Evolutionary conservation across 37 sponge, comb jelly and placozoan species (phyloP).

Genomic region (Cliona cf. orientalis): DNA sequence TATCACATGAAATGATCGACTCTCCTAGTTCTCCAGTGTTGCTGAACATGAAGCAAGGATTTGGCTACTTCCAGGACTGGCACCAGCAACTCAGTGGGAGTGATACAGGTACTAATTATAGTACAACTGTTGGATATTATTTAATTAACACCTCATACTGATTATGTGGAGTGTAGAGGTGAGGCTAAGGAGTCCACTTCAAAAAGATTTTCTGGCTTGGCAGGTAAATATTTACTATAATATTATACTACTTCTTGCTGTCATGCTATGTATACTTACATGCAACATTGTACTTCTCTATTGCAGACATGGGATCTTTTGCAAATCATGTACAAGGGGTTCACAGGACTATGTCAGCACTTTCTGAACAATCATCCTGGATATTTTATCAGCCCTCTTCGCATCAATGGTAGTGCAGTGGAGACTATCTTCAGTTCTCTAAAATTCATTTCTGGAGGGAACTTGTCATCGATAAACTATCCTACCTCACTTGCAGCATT

Average conservation of each 20-base stretch:
- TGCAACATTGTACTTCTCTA: too few species aligned
- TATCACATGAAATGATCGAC: constrained; percentile 14
- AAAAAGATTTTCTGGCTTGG: constrained; percentile 18
- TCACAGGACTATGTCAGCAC: constrained; percentile 19
- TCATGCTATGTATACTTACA: too few species aligned
- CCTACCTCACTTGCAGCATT: constrained; percentile 18
- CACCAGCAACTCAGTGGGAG: neutral
- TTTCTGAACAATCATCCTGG: constrained; percentile 41
- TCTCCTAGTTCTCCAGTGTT: neutral
- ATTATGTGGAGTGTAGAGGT: constrained; percentile 10
- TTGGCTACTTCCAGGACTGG: constrained; percentile 8
- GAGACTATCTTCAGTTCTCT: constrained; percentile 31
- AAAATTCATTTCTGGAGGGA: constrained; percentile 35
- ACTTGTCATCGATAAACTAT: constrained; percentile 31
- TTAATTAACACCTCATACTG: too few species aligned
- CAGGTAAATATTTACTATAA: too few species aligned
- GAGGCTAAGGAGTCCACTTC: constrained; percentile 18
- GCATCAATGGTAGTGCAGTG: constrained; percentile 13
- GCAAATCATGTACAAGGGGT: constrained; percentile 22
- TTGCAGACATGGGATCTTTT: constrained; percentile 41
- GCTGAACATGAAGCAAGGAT: neutral
- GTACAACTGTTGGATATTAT: too few species aligned
- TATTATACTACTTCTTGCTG: too few species aligned
- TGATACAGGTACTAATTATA: too few species aligned
- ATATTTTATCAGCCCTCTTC: constrained; percentile 2